Percentiles rank a stretch among this genome's conserved stretches.
Conservation (phyloP, 1,140 invertebrate species). For the Drosophila ohnishii region DNA sequence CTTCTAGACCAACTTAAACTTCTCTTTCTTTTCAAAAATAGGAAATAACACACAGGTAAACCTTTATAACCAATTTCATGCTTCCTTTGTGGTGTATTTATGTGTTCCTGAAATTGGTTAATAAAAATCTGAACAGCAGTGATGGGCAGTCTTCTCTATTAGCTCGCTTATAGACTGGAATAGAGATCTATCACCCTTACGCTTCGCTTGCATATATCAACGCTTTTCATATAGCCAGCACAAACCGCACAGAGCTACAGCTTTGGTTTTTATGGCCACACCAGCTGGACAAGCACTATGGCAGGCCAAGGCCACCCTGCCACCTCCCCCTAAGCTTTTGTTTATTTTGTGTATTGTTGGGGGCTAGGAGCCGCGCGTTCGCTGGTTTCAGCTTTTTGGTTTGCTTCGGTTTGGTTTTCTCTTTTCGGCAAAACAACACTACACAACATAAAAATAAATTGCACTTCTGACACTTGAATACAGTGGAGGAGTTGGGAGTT, state of each 20-base stretch:
- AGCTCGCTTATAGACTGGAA: conserved; percentile 25
- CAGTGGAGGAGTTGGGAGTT: conserved; percentile 53
- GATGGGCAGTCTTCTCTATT: conserved; percentile 27
- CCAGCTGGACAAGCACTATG: conserved; percentile 62
- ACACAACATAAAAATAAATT: conserved; percentile 81
- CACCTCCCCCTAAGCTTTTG: conserved; percentile 47
- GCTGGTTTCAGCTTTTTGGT: conserved; percentile 38
- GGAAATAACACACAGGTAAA: too few relatives aligned
- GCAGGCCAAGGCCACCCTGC: not conserved
- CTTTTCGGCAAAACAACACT: conserved; percentile 63
- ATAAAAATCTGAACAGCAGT: conserved; percentile 17
- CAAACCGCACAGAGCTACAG: conserved; percentile 57
- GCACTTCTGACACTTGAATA: conserved; percentile 81
- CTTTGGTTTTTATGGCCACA: conserved; percentile 74
- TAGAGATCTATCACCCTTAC: conserved; percentile 10
- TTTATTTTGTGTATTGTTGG: conserved; percentile 70
- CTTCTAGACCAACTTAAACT: not conserved
- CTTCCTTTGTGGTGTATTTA: conserved; percentile 4
- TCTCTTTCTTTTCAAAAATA: too few relatives aligned
- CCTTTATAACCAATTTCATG: not conserved
- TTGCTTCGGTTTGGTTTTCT: conserved; percentile 21
- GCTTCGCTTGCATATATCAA: conserved; percentile 62
- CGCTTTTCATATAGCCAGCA: conserved; percentile 60
- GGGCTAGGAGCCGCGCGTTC: conserved; percentile 32
- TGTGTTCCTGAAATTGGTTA: conserved; percentile 16